Evolutionary conservation across 1,140 invertebrate species (phyloP), one percentile per base, ranked within the genome.

Genomic region (Drosophila guanche): DNA sequence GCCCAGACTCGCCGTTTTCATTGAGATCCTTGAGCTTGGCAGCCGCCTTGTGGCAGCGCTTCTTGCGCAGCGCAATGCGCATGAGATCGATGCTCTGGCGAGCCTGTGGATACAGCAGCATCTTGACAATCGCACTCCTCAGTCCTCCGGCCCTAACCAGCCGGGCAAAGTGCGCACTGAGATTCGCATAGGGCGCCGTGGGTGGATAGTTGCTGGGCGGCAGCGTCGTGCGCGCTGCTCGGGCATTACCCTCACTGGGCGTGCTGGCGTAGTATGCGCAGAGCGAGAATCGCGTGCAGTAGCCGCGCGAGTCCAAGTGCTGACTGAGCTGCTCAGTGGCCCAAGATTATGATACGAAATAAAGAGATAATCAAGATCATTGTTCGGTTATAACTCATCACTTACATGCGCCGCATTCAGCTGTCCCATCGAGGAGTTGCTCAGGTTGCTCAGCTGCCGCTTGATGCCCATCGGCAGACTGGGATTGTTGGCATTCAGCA

Each of bases 151-250:
- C 93, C 81, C 94, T 94, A 6, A 96, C 95, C 47, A 96, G 93
- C 77, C 94, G 93, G 37, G 94, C 94, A 84, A 96, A 96, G 81
- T 94, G 95, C 79, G 94, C 95, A 20, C 95, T 96, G 23, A 97
- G 93, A 45, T 94, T 94, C 71, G 94, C 93, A 88, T 95, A 95
- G 12, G 95, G 95, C 22, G 94, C 93, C 51, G 94, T 94, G 46
- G 94, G 93, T 47, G 94, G 94, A 91, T 95, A 95, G 68, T 92
- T 93, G 70, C 92, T 92, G 47, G 94, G 93, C 55, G 94, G 94
- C 67, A 94, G 89, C 42, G 94, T 94, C 58, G 93, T 90, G 62
- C 93, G 92, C 93, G 94, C 75, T 92, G 92, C 60, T 90, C 85
- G 56, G 92, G 91, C 33, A 12, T 12, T 37, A 10, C 3, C 70